Evolutionary conservation across 2,113 vertebrate species (phyloP).

Genomic region (Montifringilla adamsi): DNA sequence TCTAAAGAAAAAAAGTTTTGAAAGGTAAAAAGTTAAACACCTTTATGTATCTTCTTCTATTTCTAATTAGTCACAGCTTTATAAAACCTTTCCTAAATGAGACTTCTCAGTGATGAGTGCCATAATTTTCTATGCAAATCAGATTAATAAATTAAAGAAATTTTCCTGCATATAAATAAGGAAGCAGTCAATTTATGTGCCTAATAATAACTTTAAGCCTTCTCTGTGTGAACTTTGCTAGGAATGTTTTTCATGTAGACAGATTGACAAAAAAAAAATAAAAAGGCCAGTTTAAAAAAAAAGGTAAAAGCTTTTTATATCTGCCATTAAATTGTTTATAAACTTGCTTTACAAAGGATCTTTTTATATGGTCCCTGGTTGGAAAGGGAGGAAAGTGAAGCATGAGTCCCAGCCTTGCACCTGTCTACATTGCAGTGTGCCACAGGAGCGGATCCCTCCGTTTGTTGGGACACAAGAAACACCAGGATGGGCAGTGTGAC

Average conservation of each 20-base stretch:
- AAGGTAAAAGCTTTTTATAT: conserved; percentile 10
- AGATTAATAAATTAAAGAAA: conserved; percentile 68
- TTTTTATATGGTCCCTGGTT: not conserved
- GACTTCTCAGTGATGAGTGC: not conserved
- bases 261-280: conserved; percentile 2
- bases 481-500: not conserved
- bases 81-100: conserved; percentile 17
- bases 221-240: conserved; percentile 31
- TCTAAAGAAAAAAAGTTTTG: not conserved
- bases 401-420: not conserved
- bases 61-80: not conserved
- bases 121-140: conserved; percentile 64
- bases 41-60: not conserved
- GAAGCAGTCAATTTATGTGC: conserved; percentile 60
- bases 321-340: conserved; percentile 49
- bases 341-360: conserved; percentile 18
- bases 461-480: not conserved
- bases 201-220: conserved; percentile 59
- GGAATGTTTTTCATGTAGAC: conserved; percentile 58
- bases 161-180: conserved; percentile 64
- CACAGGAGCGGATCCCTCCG: not conserved
- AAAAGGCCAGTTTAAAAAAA: not conserved
- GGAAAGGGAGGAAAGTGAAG: not conserved
- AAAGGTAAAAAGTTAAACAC: not conserved
- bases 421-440: not conserved